phyloP scores from a whole-genome alignment of 2,113 vertebrate species.

The Agelaius phoeniceus region DNA sequence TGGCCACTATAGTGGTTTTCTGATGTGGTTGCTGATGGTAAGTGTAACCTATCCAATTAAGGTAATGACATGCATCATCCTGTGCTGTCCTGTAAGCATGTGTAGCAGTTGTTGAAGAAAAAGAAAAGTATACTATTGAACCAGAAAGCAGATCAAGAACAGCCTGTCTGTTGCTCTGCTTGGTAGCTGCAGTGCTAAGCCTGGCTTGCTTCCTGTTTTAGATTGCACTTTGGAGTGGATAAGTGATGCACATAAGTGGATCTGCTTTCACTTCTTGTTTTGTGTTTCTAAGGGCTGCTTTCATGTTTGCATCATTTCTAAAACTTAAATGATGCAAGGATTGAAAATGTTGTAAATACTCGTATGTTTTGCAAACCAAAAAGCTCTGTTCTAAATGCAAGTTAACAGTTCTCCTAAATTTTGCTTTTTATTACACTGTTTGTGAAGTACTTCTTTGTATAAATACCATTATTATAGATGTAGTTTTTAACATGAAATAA shows the following conservation, averaged over 20 bases:
- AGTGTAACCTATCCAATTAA: background rate
- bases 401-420: background rate
- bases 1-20: background rate
- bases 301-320: background rate
- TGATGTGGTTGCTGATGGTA: background rate
- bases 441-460: background rate
- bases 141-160: background rate
- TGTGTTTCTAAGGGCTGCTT: background rate
- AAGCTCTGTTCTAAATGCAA: background rate
- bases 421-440: background rate
- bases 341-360: background rate
- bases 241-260: background rate
- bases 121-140: background rate
- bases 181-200: background rate
- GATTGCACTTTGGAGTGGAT: background rate
- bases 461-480: background rate
- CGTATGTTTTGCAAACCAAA: background rate
- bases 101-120: background rate
- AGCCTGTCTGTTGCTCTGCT: background rate
- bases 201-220: background rate
- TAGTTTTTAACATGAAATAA: background rate
- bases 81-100: background rate
- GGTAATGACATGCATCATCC: rapidly evolving
- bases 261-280: background rate
- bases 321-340: background rate